Percentiles rank a stretch among this genome's conserved stretches.
These are phyloP conservation scores for Cosmia trapezina DNA, from an alignment of 2,888 invertebrate genomes.

Conservation along the genomic window DNA sequence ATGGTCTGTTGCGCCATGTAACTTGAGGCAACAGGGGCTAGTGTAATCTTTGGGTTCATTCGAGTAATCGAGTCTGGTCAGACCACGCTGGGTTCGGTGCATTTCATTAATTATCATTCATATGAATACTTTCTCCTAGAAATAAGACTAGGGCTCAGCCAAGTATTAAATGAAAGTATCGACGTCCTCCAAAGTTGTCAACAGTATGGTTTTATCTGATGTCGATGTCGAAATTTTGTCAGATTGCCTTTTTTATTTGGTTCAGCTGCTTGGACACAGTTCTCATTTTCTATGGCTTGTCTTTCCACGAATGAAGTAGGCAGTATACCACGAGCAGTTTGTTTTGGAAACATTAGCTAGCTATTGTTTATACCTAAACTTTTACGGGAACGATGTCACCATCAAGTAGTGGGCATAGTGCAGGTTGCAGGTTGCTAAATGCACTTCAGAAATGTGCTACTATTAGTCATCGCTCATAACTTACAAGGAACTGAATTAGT, in stretches of 20 bases:
- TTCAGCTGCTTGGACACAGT: not conserved
- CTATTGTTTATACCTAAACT: slow-evolving; percentile 63
- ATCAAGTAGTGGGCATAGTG: not conserved
- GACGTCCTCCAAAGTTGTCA: not conserved
- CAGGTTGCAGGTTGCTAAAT: slow-evolving; percentile 26
- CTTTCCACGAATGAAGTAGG: slow-evolving; percentile 27
- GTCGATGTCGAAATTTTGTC: not conserved
- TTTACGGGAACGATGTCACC: slow-evolving; percentile 39
- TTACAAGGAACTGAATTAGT: slow-evolving; percentile 69
- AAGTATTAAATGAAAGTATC: not conserved
- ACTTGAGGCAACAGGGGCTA: too few species aligned
- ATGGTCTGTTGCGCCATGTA: too few species aligned
- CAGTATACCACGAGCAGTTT: slow-evolving; percentile 27
- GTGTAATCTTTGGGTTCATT: too few species aligned
- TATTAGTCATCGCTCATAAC: slow-evolving; percentile 67
- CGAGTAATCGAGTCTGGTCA: too few species aligned
- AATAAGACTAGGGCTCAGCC: not conserved
- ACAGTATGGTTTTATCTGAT: not conserved
- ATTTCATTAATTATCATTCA: too few species aligned
- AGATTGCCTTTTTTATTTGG: not conserved
- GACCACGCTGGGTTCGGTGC: too few species aligned
- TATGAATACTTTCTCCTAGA: not conserved
- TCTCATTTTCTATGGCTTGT: slow-evolving; percentile 6
- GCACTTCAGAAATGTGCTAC: slow-evolving; percentile 21
- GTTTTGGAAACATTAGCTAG: slow-evolving; percentile 55